These are phyloP conservation scores for Lasioglossum morio DNA, from an alignment of 2,888 invertebrate genomes.

Conservation along the genomic window DNA sequence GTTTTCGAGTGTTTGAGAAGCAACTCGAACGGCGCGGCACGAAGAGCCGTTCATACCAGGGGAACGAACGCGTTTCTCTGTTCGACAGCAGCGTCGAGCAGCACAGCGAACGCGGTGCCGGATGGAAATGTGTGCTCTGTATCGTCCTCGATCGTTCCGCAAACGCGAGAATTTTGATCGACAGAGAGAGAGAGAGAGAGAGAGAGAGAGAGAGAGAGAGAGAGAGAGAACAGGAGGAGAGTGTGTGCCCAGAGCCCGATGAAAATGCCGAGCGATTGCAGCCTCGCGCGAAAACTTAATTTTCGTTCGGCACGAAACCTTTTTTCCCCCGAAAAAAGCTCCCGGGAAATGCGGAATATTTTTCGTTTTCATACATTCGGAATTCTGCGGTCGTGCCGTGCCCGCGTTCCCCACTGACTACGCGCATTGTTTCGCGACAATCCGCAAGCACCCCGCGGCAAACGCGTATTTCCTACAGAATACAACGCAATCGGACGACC, in stretches of 20 bases:
- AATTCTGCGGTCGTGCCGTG: neutral
- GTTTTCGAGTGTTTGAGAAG: conserved; percentile 55
- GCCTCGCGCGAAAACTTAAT: conserved; percentile 25
- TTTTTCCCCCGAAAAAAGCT: conserved; percentile 9
- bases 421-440: conserved; percentile 11
- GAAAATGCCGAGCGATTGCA: conserved; percentile 8
- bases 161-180: conserved; percentile 25
- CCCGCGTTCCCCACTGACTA: neutral
- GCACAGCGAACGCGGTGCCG: neutral
- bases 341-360: conserved; percentile 13
- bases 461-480: conserved; percentile 14
- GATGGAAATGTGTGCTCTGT: conserved; percentile 28
- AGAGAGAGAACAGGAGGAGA: neutral
- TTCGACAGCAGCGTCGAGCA: neutral
- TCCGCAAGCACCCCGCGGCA: neutral
- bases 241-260: neutral
- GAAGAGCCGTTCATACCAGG: conserved; percentile 36
- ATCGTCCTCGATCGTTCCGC: conserved; percentile 16
- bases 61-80: conserved; percentile 38
- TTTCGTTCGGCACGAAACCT: neutral
- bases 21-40: conserved; percentile 58
- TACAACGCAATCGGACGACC: conserved; percentile 23
- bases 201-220: no score
- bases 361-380: conserved; percentile 13
- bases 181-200: neutral